Evolutionary conservation across 2,797 vertebrate species (phyloP), one percentile per base, ranked within the genome.

Genomic region (Enteromius viviparus): DNA sequence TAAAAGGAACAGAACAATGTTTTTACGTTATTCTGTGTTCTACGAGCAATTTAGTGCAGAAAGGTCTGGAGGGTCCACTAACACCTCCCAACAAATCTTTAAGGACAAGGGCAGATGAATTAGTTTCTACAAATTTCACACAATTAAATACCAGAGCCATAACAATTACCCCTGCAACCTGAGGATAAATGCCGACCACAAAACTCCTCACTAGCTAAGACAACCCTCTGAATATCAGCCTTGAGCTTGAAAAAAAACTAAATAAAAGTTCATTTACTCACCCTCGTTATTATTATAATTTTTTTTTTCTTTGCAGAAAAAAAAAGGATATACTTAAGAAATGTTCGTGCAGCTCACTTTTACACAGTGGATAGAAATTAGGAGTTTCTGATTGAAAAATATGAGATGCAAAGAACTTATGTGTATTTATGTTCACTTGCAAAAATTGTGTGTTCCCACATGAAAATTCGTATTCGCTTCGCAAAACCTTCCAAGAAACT

Each of bases 181-280:
- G 72, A 58, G 72, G 3, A 75, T 40, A 75, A 37, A 21, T 40
- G 72, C 51, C 72, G 55, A n/a, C 12, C 21, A 58, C 72, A 76
- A 76, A 58, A 34, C 45, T 51, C 11, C 34, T 78, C 37, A n/a
- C 62, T 49, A 6, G 23, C 51, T 60, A 69, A 60, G 37, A 29
- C 51, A 83, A 34, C 49, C 23, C 12, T 53, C 23, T 37, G 7
- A 58, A 76, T 40, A 40, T 14, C 34, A n/a, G 15, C 32, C 12
- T 17, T 40, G 12, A 40, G 34, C 34, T 76, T 76, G 51, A 76
- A 76, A 58, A 23, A 26, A 58, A 76, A 40, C 14, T 6, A 58
- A 26, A 58, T 58, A 76, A 53, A 71, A 34, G 26, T n/a, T 74
- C 0, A 7, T 49, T 71, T 71, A 49, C 7, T 51, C 9, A 51